Evolutionary conservation across 2,797 vertebrate species (phyloP), one percentile per base, ranked within the genome.

Genomic region (Echiichthys vipera): DNA sequence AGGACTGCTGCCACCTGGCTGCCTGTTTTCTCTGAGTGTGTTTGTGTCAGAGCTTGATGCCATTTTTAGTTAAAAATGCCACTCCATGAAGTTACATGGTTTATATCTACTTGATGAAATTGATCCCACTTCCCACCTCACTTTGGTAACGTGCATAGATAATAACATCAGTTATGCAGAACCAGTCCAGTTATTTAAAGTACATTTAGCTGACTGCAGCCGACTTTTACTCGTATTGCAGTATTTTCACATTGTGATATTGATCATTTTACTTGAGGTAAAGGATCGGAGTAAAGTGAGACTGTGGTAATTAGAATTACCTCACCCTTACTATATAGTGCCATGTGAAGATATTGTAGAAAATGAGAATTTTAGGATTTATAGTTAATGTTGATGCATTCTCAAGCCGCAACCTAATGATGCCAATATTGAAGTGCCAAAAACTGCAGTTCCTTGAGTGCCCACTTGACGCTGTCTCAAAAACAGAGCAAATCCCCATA

Each of bases 1-100:
- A 67, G 12, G 25, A 53, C 34, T 12, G 47, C 61, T 63, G 27
- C 30, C 32, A 56, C 58, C 50, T 43, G 14, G 12, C 24, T 12
- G n/a, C 40, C 40, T 67, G 34, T 50, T 76, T 54, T 65, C 36
- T 59, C 46, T 56, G 22, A 77, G 22, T 63, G 46, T 46, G 17
- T 55, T 58, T 57, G 36, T 49, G 37, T 70, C 7, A 40, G 34
- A 39, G 45, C 18, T 51, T 34, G 37, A 11, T 61, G 49, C 30
- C 39, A 30, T 50, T 32, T 39, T 27, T 27, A 5, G 17, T 59
- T 42, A 6, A 65, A 65, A 62, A 10, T 8, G 58, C 14, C n/a
- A n/a, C 34, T 47, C 25, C 17, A 12, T 24, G 30, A 46, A 11
- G 32, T 39, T 74, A 30, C 12, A 40, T 24, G 3, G 7, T 32